These are phyloP conservation scores for Rhodeus uyekii DNA, from an alignment of 2,797 vertebrate genomes.

Conservation along the genomic window DNA sequence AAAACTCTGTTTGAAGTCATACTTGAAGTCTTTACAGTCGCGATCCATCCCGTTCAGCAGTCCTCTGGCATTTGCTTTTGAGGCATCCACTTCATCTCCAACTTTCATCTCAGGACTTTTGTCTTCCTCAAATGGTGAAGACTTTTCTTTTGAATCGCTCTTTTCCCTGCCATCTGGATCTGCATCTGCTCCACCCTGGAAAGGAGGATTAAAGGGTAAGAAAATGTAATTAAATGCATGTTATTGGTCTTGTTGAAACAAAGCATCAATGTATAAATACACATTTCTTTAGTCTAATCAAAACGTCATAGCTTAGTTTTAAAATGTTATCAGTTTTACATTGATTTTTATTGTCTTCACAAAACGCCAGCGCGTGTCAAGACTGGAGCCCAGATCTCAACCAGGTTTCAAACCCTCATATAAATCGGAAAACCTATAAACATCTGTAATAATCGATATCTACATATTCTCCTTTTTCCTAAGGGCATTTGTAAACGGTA, in stretches of 20 bases:
- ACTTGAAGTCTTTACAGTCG: constrained; percentile 99
- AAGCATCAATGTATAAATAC: neutral
- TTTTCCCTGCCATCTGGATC: constrained; percentile 94
- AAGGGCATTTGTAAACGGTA: neutral
- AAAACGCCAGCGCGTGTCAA: neutral
- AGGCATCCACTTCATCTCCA: constrained; percentile 86
- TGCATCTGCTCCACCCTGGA: constrained; percentile 89
- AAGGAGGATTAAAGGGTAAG: too few species aligned
- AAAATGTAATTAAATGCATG: too few species aligned
- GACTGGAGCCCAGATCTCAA: neutral
- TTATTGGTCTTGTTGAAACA: neutral
- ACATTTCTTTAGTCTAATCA: neutral
- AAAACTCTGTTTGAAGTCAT: constrained; percentile 61
- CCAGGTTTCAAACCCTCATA: too few species aligned
- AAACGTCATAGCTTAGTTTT: neutral
- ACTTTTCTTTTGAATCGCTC: constrained; percentile 89
- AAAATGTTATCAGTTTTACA: neutral
- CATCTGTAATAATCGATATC: neutral
- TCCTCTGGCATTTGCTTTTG: constrained; percentile 93
- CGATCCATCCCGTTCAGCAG: constrained; percentile 97
- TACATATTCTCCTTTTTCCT: neutral
- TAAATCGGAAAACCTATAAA: too few species aligned
- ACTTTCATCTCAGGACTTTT: constrained; percentile 93
- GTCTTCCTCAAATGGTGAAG: constrained; percentile 94
- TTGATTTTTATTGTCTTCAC: neutral